Base-by-base conservation (phyloP, 2,888 invertebrate genomes). In the Leucania comma region DNA sequence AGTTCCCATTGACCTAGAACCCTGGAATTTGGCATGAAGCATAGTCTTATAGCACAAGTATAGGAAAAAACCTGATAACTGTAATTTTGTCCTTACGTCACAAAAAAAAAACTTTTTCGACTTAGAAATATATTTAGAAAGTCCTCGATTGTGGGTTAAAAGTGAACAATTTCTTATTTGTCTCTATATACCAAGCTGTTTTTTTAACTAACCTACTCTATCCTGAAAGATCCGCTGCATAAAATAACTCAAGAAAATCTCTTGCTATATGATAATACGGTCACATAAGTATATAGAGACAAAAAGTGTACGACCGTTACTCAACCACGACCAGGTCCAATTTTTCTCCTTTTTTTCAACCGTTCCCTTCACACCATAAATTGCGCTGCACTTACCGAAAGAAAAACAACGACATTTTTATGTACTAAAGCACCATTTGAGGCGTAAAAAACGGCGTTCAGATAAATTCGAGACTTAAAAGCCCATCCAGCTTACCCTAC, bases 401-500 rank as follows among this genome's bases (percentile, higher is more conserved):
- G 22, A 26, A 72, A 70, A 71, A 80, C 66, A 80, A 32, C 20
- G 35, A 80, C 57, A 54, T 42, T 62, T 75, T 68, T 62, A 77
- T 54, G 53, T 51, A 53, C 48, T 57, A 50, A 60, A 61, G 9
- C 22, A 12, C 54, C 74, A 61, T 61, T 73, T 62, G 54, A 56
- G 38, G 17, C 46, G 32, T 70, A 70, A 60, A 81, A 57, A 42
- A 53, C 24, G 32, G 46, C 57, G 12, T 75, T 54, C 58, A 50
- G 14, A 78, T 64, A 71, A 42, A 81, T 63, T 65, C 42, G 22
- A 56, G 72, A 78, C 82, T 82, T 60, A 77, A 59, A 82, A 82
- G 24, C 63, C 38, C 63, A 78, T 77, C 72, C 42, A 42, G 57
- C 24, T 51, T 20, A 38, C 38, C 74, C 48, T 53, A 72, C 75